A percentile compares a stretch with the other conserved stretches of the same genome.
These are phyloP conservation scores for Paedocypris micromegethes DNA, from an alignment of 2,797 vertebrate species.

Conservation along the genomic window DNA sequence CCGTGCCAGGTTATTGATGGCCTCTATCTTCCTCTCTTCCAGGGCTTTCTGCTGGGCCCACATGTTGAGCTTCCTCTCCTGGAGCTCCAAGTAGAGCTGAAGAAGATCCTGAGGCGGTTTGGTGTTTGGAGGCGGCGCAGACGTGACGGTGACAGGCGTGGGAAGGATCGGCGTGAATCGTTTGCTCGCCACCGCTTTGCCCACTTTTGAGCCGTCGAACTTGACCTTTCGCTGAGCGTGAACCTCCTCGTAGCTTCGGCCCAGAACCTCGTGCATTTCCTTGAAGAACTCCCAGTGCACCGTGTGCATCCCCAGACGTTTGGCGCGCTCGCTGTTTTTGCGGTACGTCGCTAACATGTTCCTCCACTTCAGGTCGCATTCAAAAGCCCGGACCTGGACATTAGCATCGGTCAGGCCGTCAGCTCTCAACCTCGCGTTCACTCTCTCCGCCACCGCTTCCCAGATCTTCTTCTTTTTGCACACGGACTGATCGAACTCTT, in stretches of 20 bases:
- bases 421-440: slow-evolving; percentile 60
- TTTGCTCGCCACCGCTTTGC: slow-evolving; percentile 65
- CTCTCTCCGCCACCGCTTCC: slow-evolving; percentile 68
- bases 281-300: slow-evolving; percentile 77
- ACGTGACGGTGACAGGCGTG: slow-evolving; percentile 54
- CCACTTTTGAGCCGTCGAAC: slow-evolving; percentile 57
- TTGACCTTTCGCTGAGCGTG: slow-evolving; percentile 64
- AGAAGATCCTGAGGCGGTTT: slow-evolving; percentile 69
- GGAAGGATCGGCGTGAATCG: slow-evolving; percentile 71
- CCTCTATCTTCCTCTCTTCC: slow-evolving; percentile 75
- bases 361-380: slow-evolving; percentile 76
- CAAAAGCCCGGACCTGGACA: slow-evolving; percentile 64
- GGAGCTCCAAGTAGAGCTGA: slow-evolving; percentile 75
- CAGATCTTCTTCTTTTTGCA: slow-evolving; percentile 76
- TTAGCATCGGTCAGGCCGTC: slow-evolving; percentile 45
- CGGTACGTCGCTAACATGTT: slow-evolving; percentile 75
- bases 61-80: slow-evolving; percentile 76
- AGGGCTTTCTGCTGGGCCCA: slow-evolving; percentile 75
- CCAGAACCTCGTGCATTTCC: slow-evolving; percentile 68
- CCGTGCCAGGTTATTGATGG: slow-evolving; percentile 74
- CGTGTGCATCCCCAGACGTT: slow-evolving; percentile 57
- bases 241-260: slow-evolving; percentile 65
- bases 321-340: slow-evolving; percentile 68
- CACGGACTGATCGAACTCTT: slow-evolving; percentile 69
- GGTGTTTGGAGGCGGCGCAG: slow-evolving; percentile 33